Evolutionary conservation across 2,888 invertebrate genomes (phyloP), one percentile per base, ranked within the genome.

Genomic region (Prosapia bicincta): DNA sequence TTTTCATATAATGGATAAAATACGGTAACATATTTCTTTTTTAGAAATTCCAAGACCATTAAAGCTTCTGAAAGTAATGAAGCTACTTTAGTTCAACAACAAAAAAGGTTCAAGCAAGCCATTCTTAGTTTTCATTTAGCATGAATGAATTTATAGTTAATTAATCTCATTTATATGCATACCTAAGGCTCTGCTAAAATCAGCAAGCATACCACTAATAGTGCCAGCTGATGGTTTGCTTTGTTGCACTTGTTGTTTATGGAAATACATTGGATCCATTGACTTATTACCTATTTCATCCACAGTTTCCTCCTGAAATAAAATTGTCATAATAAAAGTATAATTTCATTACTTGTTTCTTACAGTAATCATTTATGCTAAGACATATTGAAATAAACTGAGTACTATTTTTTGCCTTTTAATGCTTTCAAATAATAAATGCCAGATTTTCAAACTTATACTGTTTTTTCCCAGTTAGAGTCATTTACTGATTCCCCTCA

Each of bases 141-240:
- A n/a, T n/a, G n/a, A n/a, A n/a, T n/a, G n/a, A n/a, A n/a, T n/a
- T n/a, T n/a, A n/a, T n/a, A n/a, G n/a, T n/a, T 5, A 24, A 24
- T n/a, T n/a, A 26, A 25, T 26, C n/a, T 26, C 72, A 66, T 68
- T 28, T 24, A 70, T 72, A 25, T 15, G 13, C 80, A 80, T 82
- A 85, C 86, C 86, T 79, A 86, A 81, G 20, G 86, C 86, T 80
- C 85, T 81, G 77, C 85, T 85, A 80, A 86, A 86, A 79, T 86
- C 86, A 7, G 86, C 85, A 38, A 86, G 80, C 83, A 86, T 85
- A 26, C 85, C 85, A 79, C 84, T 84, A 68, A 86, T 86, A 26
- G 85, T 83, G n/a, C 83, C 82, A 10, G 81, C 80, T 20, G 81
- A 72, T 10, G 81, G 80, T 71, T 82, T 82, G n/a, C 78, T 77